Conservation (phyloP, 2,113 vertebrate species). For the Microtus oregoni region DNA sequence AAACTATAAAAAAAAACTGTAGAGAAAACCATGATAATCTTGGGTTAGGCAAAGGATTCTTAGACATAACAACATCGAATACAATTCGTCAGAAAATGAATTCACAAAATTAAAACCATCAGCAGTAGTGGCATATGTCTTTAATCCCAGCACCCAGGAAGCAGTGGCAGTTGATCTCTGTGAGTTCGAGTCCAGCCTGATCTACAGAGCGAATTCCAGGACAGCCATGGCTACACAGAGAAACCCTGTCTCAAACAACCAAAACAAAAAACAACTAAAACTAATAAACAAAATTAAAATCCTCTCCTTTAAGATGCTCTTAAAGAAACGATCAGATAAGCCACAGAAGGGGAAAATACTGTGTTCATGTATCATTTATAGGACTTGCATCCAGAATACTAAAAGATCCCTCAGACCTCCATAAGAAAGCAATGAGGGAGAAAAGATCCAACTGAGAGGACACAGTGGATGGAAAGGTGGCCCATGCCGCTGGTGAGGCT, state of each 20-base stretch:
- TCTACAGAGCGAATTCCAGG: not conserved
- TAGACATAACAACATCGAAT: not conserved
- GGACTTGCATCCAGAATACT: not conserved
- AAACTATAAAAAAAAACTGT: constrained; percentile 35
- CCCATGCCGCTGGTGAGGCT: not conserved
- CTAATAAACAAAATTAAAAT: constrained; percentile 43
- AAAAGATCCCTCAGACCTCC: not conserved
- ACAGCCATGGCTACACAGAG: not conserved
- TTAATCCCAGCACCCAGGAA: not conserved
- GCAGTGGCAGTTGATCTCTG: not conserved
- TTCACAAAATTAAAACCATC: constrained; percentile 48
- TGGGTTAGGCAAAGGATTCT: constrained; percentile 26
- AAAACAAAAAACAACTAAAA: not conserved
- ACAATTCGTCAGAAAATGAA: constrained; percentile 14
- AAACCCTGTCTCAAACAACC: not conserved
- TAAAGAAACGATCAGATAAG: constrained; percentile 25
- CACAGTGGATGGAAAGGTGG: not conserved
- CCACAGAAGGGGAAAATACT: not conserved
- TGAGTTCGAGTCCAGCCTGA: not conserved
- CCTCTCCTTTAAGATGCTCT: not conserved
- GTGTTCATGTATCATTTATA: not conserved
- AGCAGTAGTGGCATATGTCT: not conserved
- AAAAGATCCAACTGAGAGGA: not conserved
- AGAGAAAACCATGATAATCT: not conserved
- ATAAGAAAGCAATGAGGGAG: not conserved